Evolutionary conservation across 2,113 vertebrate genomes (phyloP).

Genomic region (Scalopus aquaticus): DNA sequence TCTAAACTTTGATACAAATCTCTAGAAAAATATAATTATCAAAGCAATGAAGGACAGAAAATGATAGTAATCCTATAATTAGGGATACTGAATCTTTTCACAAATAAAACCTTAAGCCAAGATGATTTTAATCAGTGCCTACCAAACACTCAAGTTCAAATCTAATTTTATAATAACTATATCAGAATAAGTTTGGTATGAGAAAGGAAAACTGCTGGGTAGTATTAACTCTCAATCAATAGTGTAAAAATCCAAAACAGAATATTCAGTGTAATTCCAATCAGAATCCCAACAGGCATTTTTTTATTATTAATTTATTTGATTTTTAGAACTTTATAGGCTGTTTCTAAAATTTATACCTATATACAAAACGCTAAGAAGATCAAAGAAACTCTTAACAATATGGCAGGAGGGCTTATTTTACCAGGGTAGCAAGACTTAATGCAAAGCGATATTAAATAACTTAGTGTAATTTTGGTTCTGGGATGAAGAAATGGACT

Average conservation of each 20-base stretch:
- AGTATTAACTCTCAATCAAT: neutral
- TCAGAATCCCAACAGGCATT: neutral
- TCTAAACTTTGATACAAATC: neutral
- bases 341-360: constrained; percentile 9
- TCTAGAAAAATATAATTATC: neutral
- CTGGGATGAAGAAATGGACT: neutral
- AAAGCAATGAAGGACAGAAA: neutral
- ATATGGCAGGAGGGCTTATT: neutral
- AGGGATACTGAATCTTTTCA: neutral
- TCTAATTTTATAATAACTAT: neutral
- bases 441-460: neutral
- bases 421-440: neutral
- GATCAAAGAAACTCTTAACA: neutral
- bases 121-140: neutral
- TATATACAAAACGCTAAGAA: neutral
- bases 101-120: neutral
- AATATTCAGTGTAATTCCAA: neutral
- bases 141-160: constrained; percentile 3
- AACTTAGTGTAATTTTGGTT: constrained; percentile 18
- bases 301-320: neutral
- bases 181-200: neutral
- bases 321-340: neutral
- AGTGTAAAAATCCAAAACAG: neutral
- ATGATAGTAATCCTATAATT: neutral
- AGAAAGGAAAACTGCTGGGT: neutral